Conservation (phyloP, 2,888 invertebrate genomes). For the Cecidostiba fungosa region DNA sequence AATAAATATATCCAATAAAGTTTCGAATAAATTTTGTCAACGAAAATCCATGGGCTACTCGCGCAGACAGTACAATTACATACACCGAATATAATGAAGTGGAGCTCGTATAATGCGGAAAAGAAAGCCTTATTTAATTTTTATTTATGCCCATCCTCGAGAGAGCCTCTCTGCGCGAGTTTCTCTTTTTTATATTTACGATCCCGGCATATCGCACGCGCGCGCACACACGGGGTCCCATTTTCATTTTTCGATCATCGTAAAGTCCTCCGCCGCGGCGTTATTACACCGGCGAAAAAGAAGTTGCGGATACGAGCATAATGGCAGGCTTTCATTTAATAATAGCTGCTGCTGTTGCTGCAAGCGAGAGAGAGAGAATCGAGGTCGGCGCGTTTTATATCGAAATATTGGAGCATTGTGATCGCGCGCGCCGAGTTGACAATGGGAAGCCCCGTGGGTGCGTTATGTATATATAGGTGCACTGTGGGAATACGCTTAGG, state of each 20-base stretch:
- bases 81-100: neutral
- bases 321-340: constrained; percentile 52
- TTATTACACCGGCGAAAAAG: constrained; percentile 24
- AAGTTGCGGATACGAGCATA: constrained; percentile 27
- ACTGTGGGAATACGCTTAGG: constrained; percentile 49
- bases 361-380: neutral
- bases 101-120: constrained; percentile 1
- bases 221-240: constrained; percentile 1
- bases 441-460: constrained; percentile 39
- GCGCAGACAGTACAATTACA: constrained; percentile 1
- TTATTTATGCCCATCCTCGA: constrained; percentile 25
- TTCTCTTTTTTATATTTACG: constrained; percentile 50
- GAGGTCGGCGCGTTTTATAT: constrained; percentile 28
- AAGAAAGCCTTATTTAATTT: constrained; percentile 44
- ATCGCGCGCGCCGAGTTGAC: constrained; percentile 40
- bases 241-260: constrained; percentile 47
- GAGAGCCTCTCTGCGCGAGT: neutral
- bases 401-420: constrained; percentile 59
- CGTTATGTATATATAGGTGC: neutral
- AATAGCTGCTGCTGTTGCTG: constrained; percentile 24
- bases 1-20: no score
- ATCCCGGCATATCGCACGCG: neutral
- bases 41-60: no score
- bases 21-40: constrained; percentile 16
- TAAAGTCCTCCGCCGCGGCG: neutral